phyloP scores from a whole-genome alignment of 1,140 invertebrate genomes.

The Drosophila lacteicornis region DNA sequence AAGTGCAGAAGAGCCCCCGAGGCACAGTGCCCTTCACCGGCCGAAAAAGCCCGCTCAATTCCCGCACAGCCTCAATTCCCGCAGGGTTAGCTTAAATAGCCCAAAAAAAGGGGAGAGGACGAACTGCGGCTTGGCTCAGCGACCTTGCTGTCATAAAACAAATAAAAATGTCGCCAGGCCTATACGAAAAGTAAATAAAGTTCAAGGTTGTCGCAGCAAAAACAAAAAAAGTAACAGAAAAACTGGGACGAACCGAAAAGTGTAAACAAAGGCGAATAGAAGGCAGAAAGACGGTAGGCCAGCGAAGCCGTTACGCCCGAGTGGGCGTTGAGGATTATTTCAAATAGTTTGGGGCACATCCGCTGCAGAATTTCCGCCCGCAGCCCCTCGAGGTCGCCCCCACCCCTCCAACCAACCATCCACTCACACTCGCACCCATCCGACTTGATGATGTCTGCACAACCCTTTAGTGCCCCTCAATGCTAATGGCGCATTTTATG shows the following conservation, averaged over 20 bases:
- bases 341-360: constrained; percentile 76
- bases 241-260: constrained; percentile 25
- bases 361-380: constrained; percentile 75
- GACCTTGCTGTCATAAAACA: constrained; percentile 76
- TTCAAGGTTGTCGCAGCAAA: constrained; percentile 69
- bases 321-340: constrained; percentile 63
- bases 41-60: neutral
- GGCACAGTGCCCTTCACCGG: constrained; percentile 6
- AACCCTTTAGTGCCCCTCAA: constrained; percentile 62
- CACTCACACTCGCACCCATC: neutral
- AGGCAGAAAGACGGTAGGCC: constrained; percentile 30
- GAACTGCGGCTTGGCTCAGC: constrained; percentile 23
- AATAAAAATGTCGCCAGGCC: constrained; percentile 77
- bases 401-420: constrained; percentile 6
- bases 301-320: constrained; percentile 44
- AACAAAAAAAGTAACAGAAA: constrained; percentile 16
- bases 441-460: constrained; percentile 50
- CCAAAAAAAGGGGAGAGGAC: neutral
- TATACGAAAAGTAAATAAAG: constrained; percentile 79
- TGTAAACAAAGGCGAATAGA: constrained; percentile 65
- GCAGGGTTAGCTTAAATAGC: constrained; percentile 41
- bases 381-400: constrained; percentile 27
- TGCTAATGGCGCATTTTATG: constrained; percentile 79
- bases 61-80: constrained; percentile 48
- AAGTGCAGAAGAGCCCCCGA: constrained; percentile 15